phyloP scores from a whole-genome alignment of 2,888 invertebrate species.

The Choreutis nemorana region DNA sequence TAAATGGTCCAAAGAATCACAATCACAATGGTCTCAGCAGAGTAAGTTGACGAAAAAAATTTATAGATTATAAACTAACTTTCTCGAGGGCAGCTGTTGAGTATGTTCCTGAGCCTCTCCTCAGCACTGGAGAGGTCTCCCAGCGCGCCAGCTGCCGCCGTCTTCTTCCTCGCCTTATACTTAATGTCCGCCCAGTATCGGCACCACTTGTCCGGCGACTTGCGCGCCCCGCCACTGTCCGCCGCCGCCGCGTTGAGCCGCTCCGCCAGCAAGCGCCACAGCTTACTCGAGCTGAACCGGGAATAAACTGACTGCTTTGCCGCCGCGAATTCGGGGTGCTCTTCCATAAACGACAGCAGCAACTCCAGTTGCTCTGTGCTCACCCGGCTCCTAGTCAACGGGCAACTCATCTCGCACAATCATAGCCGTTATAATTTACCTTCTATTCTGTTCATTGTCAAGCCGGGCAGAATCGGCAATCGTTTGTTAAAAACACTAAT shows the following conservation, averaged over 20 bases:
- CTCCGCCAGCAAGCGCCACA: conserved; percentile 52
- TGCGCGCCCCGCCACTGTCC: conserved; percentile 43
- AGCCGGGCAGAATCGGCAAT: no score
- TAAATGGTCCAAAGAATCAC: not conserved
- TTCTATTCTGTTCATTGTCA: no score
- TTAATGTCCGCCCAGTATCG: conserved; percentile 59
- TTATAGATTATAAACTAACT: conserved; percentile 20
- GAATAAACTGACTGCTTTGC: conserved; percentile 54
- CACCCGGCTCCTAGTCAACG: conserved; percentile 46
- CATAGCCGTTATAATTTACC: no score
- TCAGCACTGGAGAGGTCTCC: conserved; percentile 46
- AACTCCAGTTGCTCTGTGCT: conserved; percentile 50
- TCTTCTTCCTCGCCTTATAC: conserved; percentile 51
- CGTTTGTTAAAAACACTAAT: no score
- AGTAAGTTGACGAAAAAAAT: not conserved
- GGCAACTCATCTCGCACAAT: conserved; percentile 36
- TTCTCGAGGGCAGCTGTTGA: conserved; percentile 26
- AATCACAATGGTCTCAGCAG: not conserved
- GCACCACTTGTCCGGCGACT: conserved; percentile 58
- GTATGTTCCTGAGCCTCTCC: conserved; percentile 43
- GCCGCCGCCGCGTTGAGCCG: conserved; percentile 51
- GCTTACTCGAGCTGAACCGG: conserved; percentile 50
- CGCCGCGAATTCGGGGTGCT: conserved; percentile 54
- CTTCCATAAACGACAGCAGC: conserved; percentile 56
- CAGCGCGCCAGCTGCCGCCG: conserved; percentile 42